These are phyloP conservation scores for Pseudachorutes palmiensis DNA, from an alignment of 1,140 invertebrate genomes.

Conservation along the genomic window DNA sequence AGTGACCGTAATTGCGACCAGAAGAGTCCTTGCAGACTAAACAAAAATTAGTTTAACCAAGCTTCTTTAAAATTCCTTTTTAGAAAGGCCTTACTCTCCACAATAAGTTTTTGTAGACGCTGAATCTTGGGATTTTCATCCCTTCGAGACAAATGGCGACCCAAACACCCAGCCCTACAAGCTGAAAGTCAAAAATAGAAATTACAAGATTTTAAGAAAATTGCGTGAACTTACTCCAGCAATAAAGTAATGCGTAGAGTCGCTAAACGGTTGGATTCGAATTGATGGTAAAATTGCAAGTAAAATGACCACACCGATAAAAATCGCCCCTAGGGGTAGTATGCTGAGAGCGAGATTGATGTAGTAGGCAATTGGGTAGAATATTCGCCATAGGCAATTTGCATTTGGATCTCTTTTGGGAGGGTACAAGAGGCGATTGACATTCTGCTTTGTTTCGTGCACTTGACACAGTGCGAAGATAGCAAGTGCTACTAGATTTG, in stretches of 20 bases:
- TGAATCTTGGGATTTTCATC: constrained; percentile 6
- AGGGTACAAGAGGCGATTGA: background rate
- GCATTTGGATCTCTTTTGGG: background rate
- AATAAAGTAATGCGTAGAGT: background rate
- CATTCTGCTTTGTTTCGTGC: background rate
- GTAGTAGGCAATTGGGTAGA: background rate
- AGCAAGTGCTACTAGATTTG: background rate
- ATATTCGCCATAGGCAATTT: background rate
- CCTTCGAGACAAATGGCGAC: background rate
- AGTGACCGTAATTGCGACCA: background rate
- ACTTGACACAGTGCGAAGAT: background rate
- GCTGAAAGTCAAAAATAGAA: background rate
- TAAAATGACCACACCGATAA: background rate
- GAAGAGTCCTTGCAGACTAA: constrained; percentile 5
- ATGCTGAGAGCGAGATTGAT: background rate
- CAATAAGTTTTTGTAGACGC: constrained; percentile 12
- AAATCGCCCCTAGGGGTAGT: background rate
- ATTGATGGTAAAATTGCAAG: background rate
- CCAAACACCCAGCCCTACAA: constrained; percentile 2
- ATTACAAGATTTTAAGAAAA: too few relatives aligned
- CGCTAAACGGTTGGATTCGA: background rate
- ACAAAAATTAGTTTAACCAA: background rate
- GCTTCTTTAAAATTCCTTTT: background rate
- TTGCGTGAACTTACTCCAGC: constrained; percentile 2
- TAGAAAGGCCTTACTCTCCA: background rate